phyloP scores from a whole-genome alignment of 2,888 invertebrate species.

The Drosophila kanekoi region DNA sequence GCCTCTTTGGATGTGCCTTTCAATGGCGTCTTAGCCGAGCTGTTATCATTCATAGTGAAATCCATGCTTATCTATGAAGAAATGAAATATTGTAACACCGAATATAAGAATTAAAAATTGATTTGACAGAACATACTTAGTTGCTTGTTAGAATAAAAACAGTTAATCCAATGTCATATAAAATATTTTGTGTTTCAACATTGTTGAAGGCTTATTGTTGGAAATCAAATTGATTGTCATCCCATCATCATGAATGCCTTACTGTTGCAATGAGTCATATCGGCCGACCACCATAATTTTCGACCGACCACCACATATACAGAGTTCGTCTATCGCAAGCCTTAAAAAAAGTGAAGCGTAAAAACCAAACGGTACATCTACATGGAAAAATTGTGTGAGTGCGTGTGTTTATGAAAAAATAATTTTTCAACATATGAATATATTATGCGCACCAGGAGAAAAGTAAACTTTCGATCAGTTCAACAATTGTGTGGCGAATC shows the following conservation, averaged over 20 bases:
- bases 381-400: slow-evolving; percentile 68
- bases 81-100: neutral
- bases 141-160: neutral
- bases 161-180: neutral
- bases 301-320: slow-evolving; percentile 38
- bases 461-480: slow-evolving; percentile 32
- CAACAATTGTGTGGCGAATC: slow-evolving; percentile 38
- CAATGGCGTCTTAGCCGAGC: too few relatives aligned
- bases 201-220: neutral
- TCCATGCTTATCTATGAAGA: slow-evolving; percentile 55
- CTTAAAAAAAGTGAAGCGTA: slow-evolving; percentile 76
- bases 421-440: slow-evolving; percentile 34
- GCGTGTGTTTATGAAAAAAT: slow-evolving; percentile 67
- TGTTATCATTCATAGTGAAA: slow-evolving; percentile 58
- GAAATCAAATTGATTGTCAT: slow-evolving; percentile 18
- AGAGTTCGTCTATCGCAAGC: slow-evolving; percentile 43
- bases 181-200: neutral
- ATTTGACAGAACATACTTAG: neutral
- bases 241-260: neutral
- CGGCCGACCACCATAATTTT: slow-evolving; percentile 4
- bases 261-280: slow-evolving; percentile 13
- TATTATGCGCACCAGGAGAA: slow-evolving; percentile 51
- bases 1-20: slow-evolving; percentile 11
- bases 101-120: neutral
- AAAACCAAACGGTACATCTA: slow-evolving; percentile 64